Percentiles rank a stretch among this genome's conserved stretches.
Conservation (phyloP, 2,888 invertebrate species). For the Antheraea yamamai region DNA sequence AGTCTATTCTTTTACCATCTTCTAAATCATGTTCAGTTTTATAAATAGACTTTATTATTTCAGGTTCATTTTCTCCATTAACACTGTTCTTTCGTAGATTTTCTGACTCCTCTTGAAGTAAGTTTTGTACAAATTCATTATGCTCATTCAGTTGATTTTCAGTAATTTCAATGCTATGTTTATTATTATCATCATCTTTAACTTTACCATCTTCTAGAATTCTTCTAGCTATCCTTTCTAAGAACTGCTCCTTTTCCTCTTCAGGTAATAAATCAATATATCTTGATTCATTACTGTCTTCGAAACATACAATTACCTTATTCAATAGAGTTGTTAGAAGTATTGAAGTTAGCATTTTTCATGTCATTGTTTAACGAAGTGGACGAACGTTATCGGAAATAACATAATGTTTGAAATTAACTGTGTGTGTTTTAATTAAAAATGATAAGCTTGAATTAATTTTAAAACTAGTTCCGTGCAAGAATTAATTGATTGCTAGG, state of each 20-base stretch:
- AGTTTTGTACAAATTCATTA: constrained; percentile 49
- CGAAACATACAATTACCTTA: constrained; percentile 27
- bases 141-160: constrained; percentile 54
- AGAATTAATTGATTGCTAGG: background rate
- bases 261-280: constrained; percentile 65
- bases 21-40: constrained; percentile 25
- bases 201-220: constrained; percentile 53
- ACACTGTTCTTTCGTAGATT: constrained; percentile 35
- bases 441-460: constrained; percentile 4
- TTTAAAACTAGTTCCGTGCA: background rate
- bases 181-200: constrained; percentile 30
- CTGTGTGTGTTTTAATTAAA: constrained; percentile 7
- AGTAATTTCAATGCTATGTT: constrained; percentile 44
- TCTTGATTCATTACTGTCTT: constrained; percentile 50
- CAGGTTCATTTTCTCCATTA: constrained; percentile 25
- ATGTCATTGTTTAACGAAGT: constrained; percentile 36
- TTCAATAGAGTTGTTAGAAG: constrained; percentile 36
- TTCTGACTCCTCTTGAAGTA: constrained; percentile 56
- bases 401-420: background rate
- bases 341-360: constrained; percentile 43
- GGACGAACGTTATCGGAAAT: background rate
- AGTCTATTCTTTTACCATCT: constrained; percentile 32
- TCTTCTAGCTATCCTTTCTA: constrained; percentile 61
- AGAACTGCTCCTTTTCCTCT: constrained; percentile 58
- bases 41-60: constrained; percentile 30